phyloP scores from a whole-genome alignment of 2,888 invertebrate species.

The Melieria omissa region DNA sequence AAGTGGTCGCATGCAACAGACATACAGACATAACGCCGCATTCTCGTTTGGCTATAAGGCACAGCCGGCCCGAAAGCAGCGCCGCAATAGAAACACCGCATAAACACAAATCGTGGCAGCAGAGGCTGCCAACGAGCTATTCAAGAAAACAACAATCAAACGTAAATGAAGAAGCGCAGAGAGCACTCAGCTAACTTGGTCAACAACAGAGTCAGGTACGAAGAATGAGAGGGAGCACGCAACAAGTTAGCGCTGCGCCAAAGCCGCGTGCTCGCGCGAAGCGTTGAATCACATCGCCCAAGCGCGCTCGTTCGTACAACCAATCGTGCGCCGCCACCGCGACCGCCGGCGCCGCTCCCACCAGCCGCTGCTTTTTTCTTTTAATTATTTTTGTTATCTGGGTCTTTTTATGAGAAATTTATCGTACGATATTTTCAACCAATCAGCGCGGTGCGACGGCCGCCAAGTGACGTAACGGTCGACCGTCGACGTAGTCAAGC shows the following conservation, averaged over 20 bases:
- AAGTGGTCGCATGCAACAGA: no score
- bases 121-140: no score
- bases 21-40: no score
- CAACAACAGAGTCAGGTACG: neutral
- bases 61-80: no score
- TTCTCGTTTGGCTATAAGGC: no score
- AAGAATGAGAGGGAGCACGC: neutral
- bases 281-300: neutral
- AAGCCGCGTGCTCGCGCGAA: constrained; percentile 11
- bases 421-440: constrained; percentile 66
- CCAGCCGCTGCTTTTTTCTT: constrained; percentile 1
- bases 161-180: neutral
- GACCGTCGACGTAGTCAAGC: constrained; percentile 20
- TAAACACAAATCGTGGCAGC: no score
- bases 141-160: neutral
- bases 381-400: constrained; percentile 34
- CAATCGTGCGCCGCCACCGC: no score
- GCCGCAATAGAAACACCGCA: no score
- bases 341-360: no score
- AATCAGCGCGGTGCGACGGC: constrained; percentile 54
- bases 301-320: no score
- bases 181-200: neutral
- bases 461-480: constrained; percentile 36
- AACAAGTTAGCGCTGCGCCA: constrained; percentile 8
- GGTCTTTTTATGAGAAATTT: constrained; percentile 53